Percentiles rank a stretch among this genome's conserved stretches.
phyloP scores from a whole-genome alignment of 2,888 invertebrate species.

The Acronicta leporina region DNA sequence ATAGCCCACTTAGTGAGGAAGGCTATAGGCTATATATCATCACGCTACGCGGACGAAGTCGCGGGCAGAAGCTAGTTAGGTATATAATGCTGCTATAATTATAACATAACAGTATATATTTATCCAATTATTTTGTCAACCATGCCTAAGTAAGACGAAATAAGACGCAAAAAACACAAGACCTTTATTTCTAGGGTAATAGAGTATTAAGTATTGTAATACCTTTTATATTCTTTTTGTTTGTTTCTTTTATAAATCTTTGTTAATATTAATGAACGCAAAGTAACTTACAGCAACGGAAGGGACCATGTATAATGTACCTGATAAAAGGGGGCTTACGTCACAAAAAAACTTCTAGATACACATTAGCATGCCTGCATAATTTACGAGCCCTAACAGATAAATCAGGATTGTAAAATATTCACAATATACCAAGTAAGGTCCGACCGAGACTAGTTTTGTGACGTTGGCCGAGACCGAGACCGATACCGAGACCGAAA shows the following conservation, averaged over 20 bases:
- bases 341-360: slow-evolving; percentile 6
- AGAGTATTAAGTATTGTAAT: slow-evolving; percentile 23
- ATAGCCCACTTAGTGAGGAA: too few relatives aligned
- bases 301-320: slow-evolving; percentile 20
- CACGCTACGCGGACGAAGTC: too few relatives aligned
- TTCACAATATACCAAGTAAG: too few relatives aligned
- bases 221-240: slow-evolving; percentile 12
- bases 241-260: slow-evolving; percentile 25
- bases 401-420: neutral
- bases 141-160: slow-evolving; percentile 10
- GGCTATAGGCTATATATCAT: too few relatives aligned
- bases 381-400: slow-evolving; percentile 7
- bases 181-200: slow-evolving; percentile 14
- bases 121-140: neutral
- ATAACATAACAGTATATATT: too few relatives aligned
- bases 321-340: slow-evolving; percentile 34
- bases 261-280: slow-evolving; percentile 42
- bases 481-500: too few relatives aligned
- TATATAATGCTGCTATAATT: too few relatives aligned
- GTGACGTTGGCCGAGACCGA: too few relatives aligned
- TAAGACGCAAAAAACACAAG: too few relatives aligned
- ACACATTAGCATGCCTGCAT: slow-evolving; percentile 11
- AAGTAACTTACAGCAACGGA: slow-evolving; percentile 23
- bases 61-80: too few relatives aligned
- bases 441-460: too few relatives aligned